Percentiles rank a stretch among this genome's conserved stretches.
phyloP scores from a whole-genome alignment of 2,113 vertebrate genomes.

The Cricetomys ansorgei region DNA sequence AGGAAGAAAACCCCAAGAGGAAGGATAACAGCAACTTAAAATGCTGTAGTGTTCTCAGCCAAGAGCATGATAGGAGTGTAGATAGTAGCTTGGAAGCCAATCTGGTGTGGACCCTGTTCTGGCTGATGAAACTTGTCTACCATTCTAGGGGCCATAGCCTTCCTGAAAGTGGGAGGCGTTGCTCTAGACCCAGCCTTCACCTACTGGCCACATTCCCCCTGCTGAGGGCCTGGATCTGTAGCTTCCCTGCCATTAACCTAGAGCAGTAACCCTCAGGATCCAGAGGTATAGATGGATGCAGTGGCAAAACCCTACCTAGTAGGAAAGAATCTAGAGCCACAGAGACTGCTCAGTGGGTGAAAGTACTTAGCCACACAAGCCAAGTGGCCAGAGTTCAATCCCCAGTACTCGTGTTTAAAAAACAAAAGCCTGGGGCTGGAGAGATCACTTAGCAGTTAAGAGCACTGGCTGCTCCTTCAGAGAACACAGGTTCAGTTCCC shows the following conservation, averaged over 20 bases:
- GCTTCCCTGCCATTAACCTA: not conserved
- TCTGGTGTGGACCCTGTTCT: not conserved
- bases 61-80: not conserved
- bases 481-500: too few relatives aligned
- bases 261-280: not conserved
- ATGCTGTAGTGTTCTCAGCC: not conserved
- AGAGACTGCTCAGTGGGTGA: not conserved
- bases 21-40: too few relatives aligned
- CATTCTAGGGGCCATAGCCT: fast-evolving
- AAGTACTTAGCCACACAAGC: not conserved
- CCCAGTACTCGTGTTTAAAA: not conserved
- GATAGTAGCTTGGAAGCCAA: not conserved
- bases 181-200: not conserved
- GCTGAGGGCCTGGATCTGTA: not conserved
- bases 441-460: too few relatives aligned
- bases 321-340: not conserved
- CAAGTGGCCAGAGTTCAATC: too few relatives aligned
- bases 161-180: too few relatives aligned
- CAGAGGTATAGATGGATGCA: not conserved
- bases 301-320: not conserved
- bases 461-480: too few relatives aligned
- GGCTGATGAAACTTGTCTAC: not conserved
- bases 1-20: not conserved
- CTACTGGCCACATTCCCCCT: too few relatives aligned
- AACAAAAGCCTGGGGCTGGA: not conserved